Percentiles rank a stretch among this genome's conserved stretches.
phyloP scores from a whole-genome alignment of 2,797 vertebrate species.

The Acanthiza pusilla region DNA sequence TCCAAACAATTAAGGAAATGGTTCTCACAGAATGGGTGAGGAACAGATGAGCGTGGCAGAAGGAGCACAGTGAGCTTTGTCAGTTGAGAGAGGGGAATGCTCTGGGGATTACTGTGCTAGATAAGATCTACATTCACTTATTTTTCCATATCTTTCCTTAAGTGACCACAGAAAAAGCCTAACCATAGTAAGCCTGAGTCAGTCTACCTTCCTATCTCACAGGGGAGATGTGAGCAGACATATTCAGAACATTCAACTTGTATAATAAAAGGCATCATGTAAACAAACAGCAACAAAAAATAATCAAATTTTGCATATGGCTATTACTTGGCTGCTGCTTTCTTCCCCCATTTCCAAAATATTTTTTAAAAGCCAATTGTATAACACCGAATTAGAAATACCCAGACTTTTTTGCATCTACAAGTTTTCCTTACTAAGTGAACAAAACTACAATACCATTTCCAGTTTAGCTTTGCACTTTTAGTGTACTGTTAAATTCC shows the following conservation, averaged over 20 bases:
- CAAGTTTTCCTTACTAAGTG: neutral
- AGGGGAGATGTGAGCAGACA: neutral
- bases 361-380: neutral
- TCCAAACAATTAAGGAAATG: constrained; percentile 1
- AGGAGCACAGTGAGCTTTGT: constrained; percentile 13
- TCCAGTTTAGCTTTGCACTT: neutral
- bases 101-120: neutral
- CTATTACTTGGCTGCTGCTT: neutral
- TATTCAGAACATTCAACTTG: neutral
- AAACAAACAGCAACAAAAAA: neutral
- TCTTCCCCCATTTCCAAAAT: neutral
- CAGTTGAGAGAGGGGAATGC: neutral
- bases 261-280: neutral
- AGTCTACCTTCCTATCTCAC: neutral
- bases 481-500: neutral
- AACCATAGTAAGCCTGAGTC: neutral
- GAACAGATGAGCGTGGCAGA: constrained; percentile 16
- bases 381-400: neutral
- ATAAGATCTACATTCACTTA: neutral
- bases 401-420: neutral
- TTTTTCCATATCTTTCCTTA: neutral
- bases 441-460: neutral
- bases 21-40: neutral
- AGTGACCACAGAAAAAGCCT: neutral
- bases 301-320: neutral